A percentile compares a stretch with the other conserved stretches of the same genome.
Evolutionary conservation across 2,113 vertebrate genomes (phyloP).

Genomic region (Bubo blakistoni): DNA sequence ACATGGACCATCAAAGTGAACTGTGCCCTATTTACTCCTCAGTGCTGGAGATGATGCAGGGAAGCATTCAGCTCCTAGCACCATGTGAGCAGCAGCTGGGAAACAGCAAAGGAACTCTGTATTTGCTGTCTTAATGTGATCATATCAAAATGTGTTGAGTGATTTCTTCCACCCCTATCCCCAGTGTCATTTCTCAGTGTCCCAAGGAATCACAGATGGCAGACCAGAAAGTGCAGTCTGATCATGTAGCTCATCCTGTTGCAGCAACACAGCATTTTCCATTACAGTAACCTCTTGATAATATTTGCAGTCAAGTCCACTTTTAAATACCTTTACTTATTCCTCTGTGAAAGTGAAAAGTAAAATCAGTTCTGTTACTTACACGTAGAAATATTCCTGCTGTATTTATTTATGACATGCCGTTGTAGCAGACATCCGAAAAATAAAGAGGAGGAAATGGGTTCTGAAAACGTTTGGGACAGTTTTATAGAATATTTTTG

Average conservation of each 20-base stretch:
- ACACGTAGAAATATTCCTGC: background rate
- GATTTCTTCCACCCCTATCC: conserved; percentile 43
- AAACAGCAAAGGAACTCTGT: background rate
- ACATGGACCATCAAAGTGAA: background rate
- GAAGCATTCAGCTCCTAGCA: background rate
- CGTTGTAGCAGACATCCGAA: conserved; percentile 9
- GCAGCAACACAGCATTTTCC: background rate
- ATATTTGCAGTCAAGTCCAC: background rate
- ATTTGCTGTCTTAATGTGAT: background rate
- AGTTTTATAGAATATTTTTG: conserved; percentile 38
- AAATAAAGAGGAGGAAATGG: conserved; percentile 40
- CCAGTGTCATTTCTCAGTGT: background rate
- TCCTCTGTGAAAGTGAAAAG: conserved; percentile 10
- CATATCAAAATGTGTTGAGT: conserved; percentile 44
- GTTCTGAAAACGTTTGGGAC: conserved; percentile 23
- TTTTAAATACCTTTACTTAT: background rate
- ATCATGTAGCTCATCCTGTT: background rate
- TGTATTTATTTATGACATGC: conserved; percentile 33
- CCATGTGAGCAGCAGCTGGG: conserved; percentile 35
- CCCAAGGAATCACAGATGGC: conserved; percentile 43
- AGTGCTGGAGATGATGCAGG: background rate
- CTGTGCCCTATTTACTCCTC: background rate
- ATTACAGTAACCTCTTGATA: background rate
- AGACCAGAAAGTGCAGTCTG: background rate
- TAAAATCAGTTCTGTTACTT: background rate